Conservation (phyloP, 2,888 invertebrate genomes). For the Falcaria lacertinaria region DNA sequence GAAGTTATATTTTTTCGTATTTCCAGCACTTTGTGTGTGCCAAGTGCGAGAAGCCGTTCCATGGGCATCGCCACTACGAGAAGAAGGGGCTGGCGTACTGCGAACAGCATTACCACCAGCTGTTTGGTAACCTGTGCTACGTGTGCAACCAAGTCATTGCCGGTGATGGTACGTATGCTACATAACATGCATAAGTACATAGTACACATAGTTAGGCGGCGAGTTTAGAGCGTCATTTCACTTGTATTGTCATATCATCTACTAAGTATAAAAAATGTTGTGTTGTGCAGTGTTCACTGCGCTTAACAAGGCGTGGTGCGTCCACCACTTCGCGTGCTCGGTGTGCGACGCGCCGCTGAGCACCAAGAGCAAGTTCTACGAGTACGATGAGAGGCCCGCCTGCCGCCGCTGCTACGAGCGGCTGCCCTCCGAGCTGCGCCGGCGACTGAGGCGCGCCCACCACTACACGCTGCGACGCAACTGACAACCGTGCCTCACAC, state of each 20-base stretch:
- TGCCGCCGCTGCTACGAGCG: constrained; percentile 99
- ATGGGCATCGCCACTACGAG: constrained; percentile 99
- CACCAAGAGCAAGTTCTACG: constrained; percentile 99
- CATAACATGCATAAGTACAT: too few relatives aligned
- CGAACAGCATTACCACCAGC: constrained; percentile 98
- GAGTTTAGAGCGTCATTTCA: too few relatives aligned
- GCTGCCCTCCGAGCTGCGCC: constrained; percentile 95
- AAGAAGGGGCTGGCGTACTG: constrained; percentile 99
- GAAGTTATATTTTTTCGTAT: constrained; percentile 1
- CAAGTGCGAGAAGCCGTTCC: constrained; percentile 99
- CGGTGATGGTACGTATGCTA: constrained; percentile 93
- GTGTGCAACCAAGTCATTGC: constrained; percentile 99
- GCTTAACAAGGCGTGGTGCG: constrained; percentile 99
- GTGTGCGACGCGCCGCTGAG: constrained; percentile 97
- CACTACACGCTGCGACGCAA: constrained; percentile 83
- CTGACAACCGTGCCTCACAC: too few relatives aligned
- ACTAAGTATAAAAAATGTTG: constrained; percentile 1
- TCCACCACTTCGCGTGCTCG: constrained; percentile 98
- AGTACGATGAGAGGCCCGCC: constrained; percentile 98
- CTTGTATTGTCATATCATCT: too few relatives aligned
- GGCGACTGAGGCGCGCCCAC: constrained; percentile 93
- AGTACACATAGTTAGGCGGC: too few relatives aligned
- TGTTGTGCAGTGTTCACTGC: constrained; percentile 92
- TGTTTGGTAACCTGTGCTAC: constrained; percentile 99
- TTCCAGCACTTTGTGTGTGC: constrained; percentile 98